Evolutionary conservation across 1,140 invertebrate species (phyloP), one percentile per base, ranked within the genome.

Genomic region (Agrypnia vestita): DNA sequence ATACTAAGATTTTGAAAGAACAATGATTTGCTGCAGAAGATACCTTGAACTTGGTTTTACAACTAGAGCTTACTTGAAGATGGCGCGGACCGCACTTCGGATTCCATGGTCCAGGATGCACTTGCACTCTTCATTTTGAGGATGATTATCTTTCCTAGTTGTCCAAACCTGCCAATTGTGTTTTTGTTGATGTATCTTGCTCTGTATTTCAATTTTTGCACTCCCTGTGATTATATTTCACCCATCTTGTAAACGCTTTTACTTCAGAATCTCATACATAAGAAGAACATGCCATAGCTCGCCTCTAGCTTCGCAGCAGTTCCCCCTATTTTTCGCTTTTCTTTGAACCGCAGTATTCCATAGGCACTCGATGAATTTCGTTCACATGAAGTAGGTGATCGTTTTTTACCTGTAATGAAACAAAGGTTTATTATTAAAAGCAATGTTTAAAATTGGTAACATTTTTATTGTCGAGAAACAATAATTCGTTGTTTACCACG

Each of bases 321-420:
- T 35, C 25, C 25, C 17, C 17, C 15, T 15, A 59, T 59, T 59
- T 21, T 11, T 19, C 55, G 11, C 55, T 9, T 59, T 21, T 59
- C 55, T 59, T 17, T 21, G 21, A 59, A 59, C 17, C 55, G 15
- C 17, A 59, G 0, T 15, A 4, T 17, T 15, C n/a, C n/a, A 7
- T 0, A 15, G 53, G 9, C 15, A 7, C 9, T 13, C 8, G 21
- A 59, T 19, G 55, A 59, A 59, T 59, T 59, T 59, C 17, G 55
- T 59, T 59, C 55, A 59, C 55, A 59, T 21, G 55, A 59, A 59
- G 55, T 21, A 21, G 55, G 15, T 21, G 21, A 15, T 59, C 55
- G 55, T 21, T 19, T 59, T 59, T 59, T 59, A 59, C 55, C 55
- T 59, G 55, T 59, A 59, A 59, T 59, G 15, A 59, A 17, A 59